Base-by-base conservation (phyloP, 2,797 vertebrate genomes). In the Acanthornis magna region DNA sequence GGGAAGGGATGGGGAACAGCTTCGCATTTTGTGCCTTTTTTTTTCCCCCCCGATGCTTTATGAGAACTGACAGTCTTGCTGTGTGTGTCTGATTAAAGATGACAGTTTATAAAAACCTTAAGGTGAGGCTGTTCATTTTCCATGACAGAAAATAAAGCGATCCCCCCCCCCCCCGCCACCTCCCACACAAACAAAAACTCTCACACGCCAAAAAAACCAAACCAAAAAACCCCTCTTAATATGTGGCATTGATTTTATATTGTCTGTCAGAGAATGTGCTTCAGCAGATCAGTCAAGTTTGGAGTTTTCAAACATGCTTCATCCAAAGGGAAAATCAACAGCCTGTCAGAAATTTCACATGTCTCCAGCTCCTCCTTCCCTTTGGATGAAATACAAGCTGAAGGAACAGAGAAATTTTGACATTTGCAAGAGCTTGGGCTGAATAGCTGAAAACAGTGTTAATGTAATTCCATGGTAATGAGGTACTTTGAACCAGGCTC, bases 71-170 rank as follows among this genome's bases (percentile, higher is more conserved):
- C 96, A 97, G 75, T 78, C 90, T 73, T 58, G n/a, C 88, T 83
- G 21, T 89, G 89, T 95, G 72, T 95, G 81, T 94, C 96, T 97
- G 97, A 98, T 98, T 94, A 95, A 84, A 93, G 95, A 89, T 96
- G 97, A 97, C 97, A 97, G 94, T 94, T 95, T 96, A 89, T 97
- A 96, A 96, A 97, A 96, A 97, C 97, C 94, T 94, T 93, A 91
- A 92, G 97, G 91, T 97, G 95, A 96, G 94, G 87, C 87, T 50
- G 77, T 95, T 98, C 96, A 96, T 97, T 98, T 97, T 87, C 89
- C 21, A 73, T 95, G 95, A 97, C 96, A 97, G 96, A 80, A 91
- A 88, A 67, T 84, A 89, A 96, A 94, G 66, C 43, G 51, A 83
- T 75, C 47, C 47, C 73, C 26, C 17, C 19, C 19, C 20, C 17